Percentiles rank a stretch among this genome's conserved stretches.
phyloP scores from a whole-genome alignment of 2,797 vertebrate genomes.

The Gallirallus australis region DNA sequence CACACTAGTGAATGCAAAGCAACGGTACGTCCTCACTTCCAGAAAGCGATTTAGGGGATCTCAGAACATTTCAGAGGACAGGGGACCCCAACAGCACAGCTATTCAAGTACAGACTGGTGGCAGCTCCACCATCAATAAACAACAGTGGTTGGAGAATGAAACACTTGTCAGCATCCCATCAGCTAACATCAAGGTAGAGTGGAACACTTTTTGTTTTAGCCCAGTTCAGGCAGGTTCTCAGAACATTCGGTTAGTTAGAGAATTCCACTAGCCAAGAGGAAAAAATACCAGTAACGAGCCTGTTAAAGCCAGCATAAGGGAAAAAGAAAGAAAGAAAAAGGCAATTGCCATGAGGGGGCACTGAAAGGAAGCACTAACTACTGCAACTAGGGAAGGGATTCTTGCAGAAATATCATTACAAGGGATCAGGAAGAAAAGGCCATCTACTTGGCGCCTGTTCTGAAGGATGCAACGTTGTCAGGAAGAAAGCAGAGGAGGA shows the following conservation, averaged over 20 bases:
- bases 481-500: constrained; percentile 16
- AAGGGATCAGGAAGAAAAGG: not conserved
- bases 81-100: not conserved
- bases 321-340: not conserved
- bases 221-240: not conserved
- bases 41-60: not conserved
- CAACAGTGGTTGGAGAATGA: not conserved
- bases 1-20: not conserved
- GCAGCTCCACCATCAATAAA: not conserved
- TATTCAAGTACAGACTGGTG: not conserved
- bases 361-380: not conserved
- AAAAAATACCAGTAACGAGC: not conserved
- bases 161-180: not conserved
- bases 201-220: not conserved
- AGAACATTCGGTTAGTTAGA: not conserved
- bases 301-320: not conserved
- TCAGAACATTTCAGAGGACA: not conserved
- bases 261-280: not conserved
- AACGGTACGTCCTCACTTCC: not conserved
- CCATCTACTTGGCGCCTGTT: constrained; percentile 25
- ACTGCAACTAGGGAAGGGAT: not conserved
- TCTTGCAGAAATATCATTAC: not conserved
- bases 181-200: not conserved
- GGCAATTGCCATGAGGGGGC: not conserved
- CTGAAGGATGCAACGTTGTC: not conserved